phyloP scores from a whole-genome alignment of 2,888 invertebrate species.

The Podotricha telesiphe region DNA sequence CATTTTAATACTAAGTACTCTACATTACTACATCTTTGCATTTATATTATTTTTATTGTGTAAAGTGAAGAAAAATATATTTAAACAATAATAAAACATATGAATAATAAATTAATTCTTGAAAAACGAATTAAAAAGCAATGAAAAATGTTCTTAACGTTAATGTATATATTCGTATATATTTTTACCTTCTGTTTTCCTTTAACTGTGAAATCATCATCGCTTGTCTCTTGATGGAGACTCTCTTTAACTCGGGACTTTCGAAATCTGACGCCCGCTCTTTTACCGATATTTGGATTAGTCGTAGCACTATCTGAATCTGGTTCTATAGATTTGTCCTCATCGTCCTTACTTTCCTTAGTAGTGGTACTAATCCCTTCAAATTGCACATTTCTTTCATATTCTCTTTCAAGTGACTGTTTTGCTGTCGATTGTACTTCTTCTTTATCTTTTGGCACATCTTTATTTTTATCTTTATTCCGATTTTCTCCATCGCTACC shows the following conservation, averaged over 20 bases:
- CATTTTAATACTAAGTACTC: no score
- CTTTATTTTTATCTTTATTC: constrained; percentile 46
- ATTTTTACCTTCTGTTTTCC: constrained; percentile 68
- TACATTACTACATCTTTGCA: no score
- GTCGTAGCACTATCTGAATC: constrained; percentile 70
- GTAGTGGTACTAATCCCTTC: constrained; percentile 20
- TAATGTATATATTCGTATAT: neutral
- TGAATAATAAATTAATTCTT: no score
- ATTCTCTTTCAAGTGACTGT: constrained; percentile 20
- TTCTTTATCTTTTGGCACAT: constrained; percentile 22
- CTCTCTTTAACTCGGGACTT: constrained; percentile 68
- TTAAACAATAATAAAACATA: no score
- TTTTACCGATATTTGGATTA: constrained; percentile 63
- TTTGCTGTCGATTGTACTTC: constrained; percentile 31
- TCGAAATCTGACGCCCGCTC: constrained; percentile 71
- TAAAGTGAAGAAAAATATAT: no score
- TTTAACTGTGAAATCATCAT: constrained; percentile 67
- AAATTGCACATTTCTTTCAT: constrained; percentile 23
- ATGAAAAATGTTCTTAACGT: neutral
- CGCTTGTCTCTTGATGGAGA: constrained; percentile 62
- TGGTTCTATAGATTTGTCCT: constrained; percentile 67
- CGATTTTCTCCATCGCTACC: constrained; percentile 81
- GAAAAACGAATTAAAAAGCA: no score
- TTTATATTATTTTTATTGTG: no score
- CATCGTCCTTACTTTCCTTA: constrained; percentile 55